Percentiles rank a stretch among this genome's conserved stretches.
phyloP scores from a whole-genome alignment of 2,113 vertebrate species.

The Halichoeres trimaculatus region DNA sequence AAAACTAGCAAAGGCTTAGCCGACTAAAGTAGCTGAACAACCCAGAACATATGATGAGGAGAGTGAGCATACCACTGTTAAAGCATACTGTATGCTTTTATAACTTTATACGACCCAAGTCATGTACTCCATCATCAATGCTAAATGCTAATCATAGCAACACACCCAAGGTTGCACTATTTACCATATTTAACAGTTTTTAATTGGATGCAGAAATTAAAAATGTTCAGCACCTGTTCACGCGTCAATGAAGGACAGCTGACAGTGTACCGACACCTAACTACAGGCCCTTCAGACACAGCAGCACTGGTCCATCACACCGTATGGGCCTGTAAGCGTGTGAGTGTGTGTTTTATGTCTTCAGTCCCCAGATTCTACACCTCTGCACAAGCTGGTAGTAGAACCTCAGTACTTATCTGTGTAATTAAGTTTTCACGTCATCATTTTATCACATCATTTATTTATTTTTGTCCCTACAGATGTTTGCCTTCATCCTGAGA shows the following conservation, averaged over 20 bases:
- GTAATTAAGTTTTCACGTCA: slow-evolving; percentile 78
- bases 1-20: too few relatives aligned
- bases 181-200: too few relatives aligned
- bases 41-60: too few relatives aligned
- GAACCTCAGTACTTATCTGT: slow-evolving; percentile 66
- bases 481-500: slow-evolving; percentile 65
- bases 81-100: too few relatives aligned
- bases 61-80: too few relatives aligned
- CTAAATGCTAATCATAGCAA: too few relatives aligned
- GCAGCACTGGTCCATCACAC: slow-evolving; percentile 36
- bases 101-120: too few relatives aligned
- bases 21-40: too few relatives aligned
- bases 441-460: slow-evolving; percentile 59
- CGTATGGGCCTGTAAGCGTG: slow-evolving; percentile 26
- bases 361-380: slow-evolving; percentile 22
- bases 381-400: slow-evolving; percentile 48
- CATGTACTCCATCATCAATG: too few relatives aligned
- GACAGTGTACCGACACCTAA: slow-evolving; percentile 35
- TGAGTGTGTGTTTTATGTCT: slow-evolving; percentile 6
- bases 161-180: too few relatives aligned
- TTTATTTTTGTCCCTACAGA: slow-evolving; percentile 76
- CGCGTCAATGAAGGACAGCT: slow-evolving; percentile 69
- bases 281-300: slow-evolving; percentile 42
- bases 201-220: too few relatives aligned
- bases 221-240: slow-evolving; percentile 52